phyloP scores from a whole-genome alignment of 2,888 invertebrate genomes.

The Torymus aiolomorphi region DNA sequence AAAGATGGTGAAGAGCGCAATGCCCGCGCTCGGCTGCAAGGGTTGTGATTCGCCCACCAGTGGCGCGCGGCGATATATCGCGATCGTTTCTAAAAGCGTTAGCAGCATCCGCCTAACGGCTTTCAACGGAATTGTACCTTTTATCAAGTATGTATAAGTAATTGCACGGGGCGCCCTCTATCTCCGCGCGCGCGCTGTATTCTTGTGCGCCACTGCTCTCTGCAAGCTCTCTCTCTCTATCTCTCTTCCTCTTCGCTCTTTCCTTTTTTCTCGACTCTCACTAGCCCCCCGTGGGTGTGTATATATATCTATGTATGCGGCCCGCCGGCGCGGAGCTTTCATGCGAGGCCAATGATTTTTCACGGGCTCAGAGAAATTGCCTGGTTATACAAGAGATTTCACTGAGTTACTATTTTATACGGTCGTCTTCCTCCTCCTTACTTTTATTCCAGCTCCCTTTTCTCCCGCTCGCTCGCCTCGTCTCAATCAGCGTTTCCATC shows the following conservation, averaged over 20 bases:
- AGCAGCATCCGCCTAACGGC: conserved; percentile 23
- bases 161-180: conserved; percentile 22
- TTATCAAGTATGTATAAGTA: conserved; percentile 55
- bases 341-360: conserved; percentile 49
- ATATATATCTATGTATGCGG: not conserved
- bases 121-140: conserved; percentile 53
- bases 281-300: too few relatives aligned
- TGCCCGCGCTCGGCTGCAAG: too few relatives aligned
- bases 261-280: not conserved
- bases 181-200: not conserved
- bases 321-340: conserved; percentile 46
- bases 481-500: conserved; percentile 40
- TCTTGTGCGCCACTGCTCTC: not conserved
- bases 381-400: conserved; percentile 53
- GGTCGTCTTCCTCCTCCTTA: not conserved
- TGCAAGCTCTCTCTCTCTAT: not conserved
- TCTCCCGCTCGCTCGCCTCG: not conserved
- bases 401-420: conserved; percentile 47
- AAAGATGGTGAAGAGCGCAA: too few relatives aligned
- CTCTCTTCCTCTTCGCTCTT: not conserved
- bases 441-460: not conserved
- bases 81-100: conserved; percentile 49
- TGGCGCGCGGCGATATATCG: conserved; percentile 6
- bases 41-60: not conserved
- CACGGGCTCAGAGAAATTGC: conserved; percentile 48